phyloP scores from a whole-genome alignment of 2,888 invertebrate genomes.

The Galerucella pusilla region DNA sequence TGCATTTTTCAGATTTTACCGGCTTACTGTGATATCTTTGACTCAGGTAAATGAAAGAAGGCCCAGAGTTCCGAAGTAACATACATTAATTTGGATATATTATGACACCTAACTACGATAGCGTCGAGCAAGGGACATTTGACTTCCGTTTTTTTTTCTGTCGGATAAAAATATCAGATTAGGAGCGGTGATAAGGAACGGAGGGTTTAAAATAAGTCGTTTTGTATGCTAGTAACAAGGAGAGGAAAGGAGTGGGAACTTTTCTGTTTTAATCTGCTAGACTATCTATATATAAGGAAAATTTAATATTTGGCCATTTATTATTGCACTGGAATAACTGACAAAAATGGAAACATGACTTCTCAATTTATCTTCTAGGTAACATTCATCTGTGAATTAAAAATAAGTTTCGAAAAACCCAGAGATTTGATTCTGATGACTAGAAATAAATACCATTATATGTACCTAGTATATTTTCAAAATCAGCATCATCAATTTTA shows the following conservation, averaged over 20 bases:
- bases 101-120: slow-evolving; percentile 19
- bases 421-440: no score
- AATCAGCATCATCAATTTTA: no score
- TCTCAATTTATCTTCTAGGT: no score
- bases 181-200: slow-evolving; percentile 23
- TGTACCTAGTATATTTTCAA: no score
- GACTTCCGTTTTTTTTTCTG: slow-evolving; percentile 35
- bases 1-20: neutral
- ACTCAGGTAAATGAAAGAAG: slow-evolving; percentile 18
- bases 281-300: slow-evolving; percentile 13
- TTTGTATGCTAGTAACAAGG: slow-evolving; percentile 3
- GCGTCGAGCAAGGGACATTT: slow-evolving; percentile 38
- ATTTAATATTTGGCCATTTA: neutral
- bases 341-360: no score
- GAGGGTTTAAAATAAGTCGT: slow-evolving; percentile 13
- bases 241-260: neutral
- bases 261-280: neutral
- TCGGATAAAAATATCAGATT: slow-evolving; percentile 28
- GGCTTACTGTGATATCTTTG: neutral
- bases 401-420: no score
- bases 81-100: slow-evolving; percentile 2
- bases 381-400: no score
- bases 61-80: slow-evolving; percentile 7
- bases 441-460: no score
- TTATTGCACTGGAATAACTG: neutral